A percentile compares a stretch with the other conserved stretches of the same genome.
Conservation (phyloP, 1,140 invertebrate species). For the Brachionus paranguensis region DNA sequence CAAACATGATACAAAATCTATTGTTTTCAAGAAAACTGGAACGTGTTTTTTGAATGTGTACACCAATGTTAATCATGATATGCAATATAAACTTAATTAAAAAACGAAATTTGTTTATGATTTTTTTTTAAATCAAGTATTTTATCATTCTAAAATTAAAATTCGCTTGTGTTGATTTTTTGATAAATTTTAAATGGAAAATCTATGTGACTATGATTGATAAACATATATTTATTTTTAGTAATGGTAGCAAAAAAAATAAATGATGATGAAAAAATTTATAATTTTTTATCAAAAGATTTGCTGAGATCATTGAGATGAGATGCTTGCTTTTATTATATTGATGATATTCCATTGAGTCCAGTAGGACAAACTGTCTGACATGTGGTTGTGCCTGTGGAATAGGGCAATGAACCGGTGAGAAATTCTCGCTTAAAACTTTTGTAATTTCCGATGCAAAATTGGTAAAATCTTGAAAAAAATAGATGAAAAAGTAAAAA, state of each 20-base stretch:
- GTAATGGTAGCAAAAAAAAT: too few species aligned
- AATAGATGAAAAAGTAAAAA: slow-evolving; percentile 19
- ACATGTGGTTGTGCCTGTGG: not conserved
- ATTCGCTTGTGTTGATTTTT: not conserved
- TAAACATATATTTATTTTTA: too few species aligned
- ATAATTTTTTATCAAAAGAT: not conserved
- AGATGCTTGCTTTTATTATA: not conserved
- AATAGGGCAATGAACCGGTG: not conserved
- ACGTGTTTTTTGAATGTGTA: not conserved
- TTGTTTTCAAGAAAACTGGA: not conserved
- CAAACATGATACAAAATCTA: not conserved
- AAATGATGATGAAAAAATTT: not conserved
- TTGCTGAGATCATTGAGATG: not conserved
- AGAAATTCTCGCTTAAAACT: slow-evolving; percentile 18
- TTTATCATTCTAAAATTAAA: not conserved
- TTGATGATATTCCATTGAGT: not conserved
- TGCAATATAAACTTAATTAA: not conserved
- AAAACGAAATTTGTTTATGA: not conserved
- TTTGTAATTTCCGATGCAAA: slow-evolving; percentile 24
- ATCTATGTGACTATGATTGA: too few species aligned
- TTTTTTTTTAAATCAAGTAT: not conserved
- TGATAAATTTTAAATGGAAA: not conserved
- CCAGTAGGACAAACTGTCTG: not conserved
- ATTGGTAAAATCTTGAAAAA: slow-evolving; percentile 25
- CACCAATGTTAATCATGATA: not conserved